Base-by-base conservation (phyloP, 2,797 vertebrate species). In the Silurus lanzhouensis region DNA sequence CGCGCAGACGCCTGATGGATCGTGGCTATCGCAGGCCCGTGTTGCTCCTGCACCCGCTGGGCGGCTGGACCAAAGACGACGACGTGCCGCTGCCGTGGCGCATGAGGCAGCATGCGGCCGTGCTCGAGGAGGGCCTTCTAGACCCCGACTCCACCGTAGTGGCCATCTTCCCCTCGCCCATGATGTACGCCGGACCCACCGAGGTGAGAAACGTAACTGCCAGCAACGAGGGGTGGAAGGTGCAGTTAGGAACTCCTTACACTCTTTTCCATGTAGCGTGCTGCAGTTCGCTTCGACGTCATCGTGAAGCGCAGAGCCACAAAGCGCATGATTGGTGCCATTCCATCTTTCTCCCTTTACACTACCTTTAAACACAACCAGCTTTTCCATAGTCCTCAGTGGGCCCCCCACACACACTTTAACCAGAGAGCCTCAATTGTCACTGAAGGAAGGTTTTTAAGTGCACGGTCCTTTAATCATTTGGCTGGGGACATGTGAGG, bases 121-220 rank as follows among this genome's bases (percentile, higher is more conserved):
- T 99, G 22, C 94, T 99, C 90, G 98, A 99, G 81, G 98, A 98
- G 87, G 96, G 96, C 0, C 71, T 99, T 79, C 93, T 99, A 67
- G 94, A 97, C 48, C 96, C 97, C 57, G 95, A 96, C 81, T 95
- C 95, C 0, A 99, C 98, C 0, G 96, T 99, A 60, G 97, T 99
- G 86, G 98, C 98, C 70, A 98, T 99, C 93, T 99, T 99, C 87
- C 98, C 98, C 6, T 99, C 98, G 6, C 98, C 98, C 64, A 99
- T 99, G 98, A 99, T 99, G 98, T 99, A 99, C 78, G 98, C 98
- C 0, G 98, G 98, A 46, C 98, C 98, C 77, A 99, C 98, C 0
- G 98, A 99, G 97, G 98, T 99, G 94, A 91, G 81, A 9, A 63
- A 46, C 1, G 10, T 3, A 20, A 60, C 76, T 14, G 38, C 38